Conservation (phyloP, 2,888 invertebrate species). For the Chorisops tibialis region DNA sequence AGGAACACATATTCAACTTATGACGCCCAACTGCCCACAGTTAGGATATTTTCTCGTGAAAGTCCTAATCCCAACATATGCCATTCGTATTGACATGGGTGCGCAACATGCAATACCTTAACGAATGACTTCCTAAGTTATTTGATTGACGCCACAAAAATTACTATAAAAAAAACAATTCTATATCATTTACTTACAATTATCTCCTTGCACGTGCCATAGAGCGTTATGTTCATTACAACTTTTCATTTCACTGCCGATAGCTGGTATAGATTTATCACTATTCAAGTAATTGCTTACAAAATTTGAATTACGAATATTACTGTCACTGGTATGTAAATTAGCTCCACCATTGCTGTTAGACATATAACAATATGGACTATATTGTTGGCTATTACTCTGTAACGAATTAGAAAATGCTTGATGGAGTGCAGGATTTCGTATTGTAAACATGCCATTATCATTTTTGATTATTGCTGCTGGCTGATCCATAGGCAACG, state of each 20-base stretch:
- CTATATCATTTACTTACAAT: slow-evolving; percentile 25
- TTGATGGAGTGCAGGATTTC: slow-evolving; percentile 62
- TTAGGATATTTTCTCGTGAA: no score
- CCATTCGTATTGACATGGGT: no score
- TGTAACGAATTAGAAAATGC: slow-evolving; percentile 47
- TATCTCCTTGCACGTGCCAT: slow-evolving; percentile 31
- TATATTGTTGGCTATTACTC: slow-evolving; percentile 47
- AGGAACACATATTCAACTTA: no score
- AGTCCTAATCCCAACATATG: no score
- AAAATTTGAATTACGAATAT: no score
- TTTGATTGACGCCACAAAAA: no score
- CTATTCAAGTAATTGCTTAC: no score
- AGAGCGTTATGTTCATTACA: slow-evolving; percentile 43
- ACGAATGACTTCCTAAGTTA: no score
- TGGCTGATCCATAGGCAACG: slow-evolving; percentile 53
- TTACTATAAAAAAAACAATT: slow-evolving; percentile 31
- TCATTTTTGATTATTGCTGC: slow-evolving; percentile 68
- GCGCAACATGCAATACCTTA: no score
- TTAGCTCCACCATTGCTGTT: slow-evolving; percentile 44
- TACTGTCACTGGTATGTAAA: no score
- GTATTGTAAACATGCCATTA: slow-evolving; percentile 79
- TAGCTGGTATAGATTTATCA: slow-evolving; percentile 49
- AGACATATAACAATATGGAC: slow-evolving; percentile 47
- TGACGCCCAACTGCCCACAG: no score
- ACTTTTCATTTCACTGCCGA: slow-evolving; percentile 50